Percentiles rank a stretch among this genome's conserved stretches.
Conservation (phyloP, 2,113 vertebrate genomes). For the Albula glossodonta region DNA sequence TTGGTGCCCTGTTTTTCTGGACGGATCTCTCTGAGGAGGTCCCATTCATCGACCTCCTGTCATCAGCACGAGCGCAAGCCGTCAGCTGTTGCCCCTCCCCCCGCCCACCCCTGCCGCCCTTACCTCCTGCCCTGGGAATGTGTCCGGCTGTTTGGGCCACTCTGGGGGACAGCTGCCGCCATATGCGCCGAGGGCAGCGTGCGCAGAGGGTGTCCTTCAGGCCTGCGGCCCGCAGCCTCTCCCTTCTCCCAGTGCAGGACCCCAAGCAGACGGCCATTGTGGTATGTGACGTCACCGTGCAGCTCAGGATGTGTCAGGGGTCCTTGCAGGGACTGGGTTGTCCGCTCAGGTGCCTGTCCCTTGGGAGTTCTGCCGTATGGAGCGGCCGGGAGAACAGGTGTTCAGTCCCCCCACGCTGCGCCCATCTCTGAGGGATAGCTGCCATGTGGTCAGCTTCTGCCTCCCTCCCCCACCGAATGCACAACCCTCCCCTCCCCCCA, state of each 20-base stretch:
- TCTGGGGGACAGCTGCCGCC: conserved; percentile 72
- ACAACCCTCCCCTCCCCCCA: conserved; percentile 5
- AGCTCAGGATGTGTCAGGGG: background rate
- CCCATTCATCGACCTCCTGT: conserved; percentile 21
- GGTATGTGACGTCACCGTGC: conserved; percentile 38
- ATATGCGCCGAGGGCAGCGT: conserved; percentile 69
- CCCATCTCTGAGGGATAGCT: conserved; percentile 43
- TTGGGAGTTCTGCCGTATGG: background rate
- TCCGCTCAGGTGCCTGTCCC: conserved; percentile 3
- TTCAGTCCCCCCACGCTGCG: conserved; percentile 41
- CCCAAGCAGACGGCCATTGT: conserved; percentile 47
- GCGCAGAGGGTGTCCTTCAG: conserved; percentile 43
- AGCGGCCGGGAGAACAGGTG: conserved; percentile 43
- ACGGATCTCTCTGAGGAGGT: background rate
- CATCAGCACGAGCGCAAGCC: conserved; percentile 41
- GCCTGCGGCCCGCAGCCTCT: conserved; percentile 27
- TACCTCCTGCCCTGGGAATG: conserved; percentile 73
- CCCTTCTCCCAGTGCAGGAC: background rate
- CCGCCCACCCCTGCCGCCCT: conserved; percentile 59
- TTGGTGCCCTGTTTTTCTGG: background rate
- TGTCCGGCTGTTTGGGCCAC: conserved; percentile 69
- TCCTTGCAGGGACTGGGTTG: background rate
- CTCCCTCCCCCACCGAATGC: too few species aligned
- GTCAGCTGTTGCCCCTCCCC: conserved; percentile 62
- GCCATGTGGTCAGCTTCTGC: conserved; percentile 48